These are phyloP conservation scores for Podabrus alpinus DNA, from an alignment of 2,888 invertebrate genomes.

Conservation along the genomic window DNA sequence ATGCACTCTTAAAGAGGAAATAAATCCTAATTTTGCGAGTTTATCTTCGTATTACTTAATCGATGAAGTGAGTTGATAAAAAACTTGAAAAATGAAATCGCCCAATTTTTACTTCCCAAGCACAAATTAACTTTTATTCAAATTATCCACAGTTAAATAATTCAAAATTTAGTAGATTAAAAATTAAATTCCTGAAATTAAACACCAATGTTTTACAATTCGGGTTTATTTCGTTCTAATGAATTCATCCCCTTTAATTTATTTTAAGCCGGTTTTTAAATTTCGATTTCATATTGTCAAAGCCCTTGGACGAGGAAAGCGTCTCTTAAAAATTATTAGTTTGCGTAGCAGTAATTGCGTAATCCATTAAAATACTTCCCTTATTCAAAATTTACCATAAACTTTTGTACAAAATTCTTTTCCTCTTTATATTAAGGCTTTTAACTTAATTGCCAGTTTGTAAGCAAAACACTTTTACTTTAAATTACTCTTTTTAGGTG, in stretches of 20 bases:
- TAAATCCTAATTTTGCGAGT: background rate
- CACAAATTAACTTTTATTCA: background rate
- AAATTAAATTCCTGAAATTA: background rate
- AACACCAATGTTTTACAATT: background rate
- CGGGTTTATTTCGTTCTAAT: background rate
- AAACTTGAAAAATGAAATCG: background rate
- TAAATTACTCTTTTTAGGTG: constrained; percentile 5
- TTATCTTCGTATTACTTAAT: background rate
- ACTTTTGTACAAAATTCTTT: constrained; percentile 4
- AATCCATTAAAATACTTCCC: constrained; percentile 16
- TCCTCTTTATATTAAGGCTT: constrained; percentile 10
- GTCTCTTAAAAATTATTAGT: background rate
- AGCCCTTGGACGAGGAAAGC: background rate
- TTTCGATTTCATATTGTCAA: constrained; percentile 9
- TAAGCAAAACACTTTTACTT: constrained; percentile 18
- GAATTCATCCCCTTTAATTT: constrained; percentile 1
- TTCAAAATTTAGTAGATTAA: background rate
- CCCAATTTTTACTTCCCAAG: background rate
- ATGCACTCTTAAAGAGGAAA: no score
- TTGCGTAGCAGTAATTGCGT: constrained; percentile 16
- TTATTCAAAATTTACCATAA: constrained; percentile 8
- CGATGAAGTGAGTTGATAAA: background rate
- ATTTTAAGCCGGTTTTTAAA: background rate
- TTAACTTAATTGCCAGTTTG: constrained; percentile 22
- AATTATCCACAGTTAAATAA: background rate